Evolutionary conservation across 1,140 invertebrate species (phyloP).

Genomic region (Grapholita molesta): DNA sequence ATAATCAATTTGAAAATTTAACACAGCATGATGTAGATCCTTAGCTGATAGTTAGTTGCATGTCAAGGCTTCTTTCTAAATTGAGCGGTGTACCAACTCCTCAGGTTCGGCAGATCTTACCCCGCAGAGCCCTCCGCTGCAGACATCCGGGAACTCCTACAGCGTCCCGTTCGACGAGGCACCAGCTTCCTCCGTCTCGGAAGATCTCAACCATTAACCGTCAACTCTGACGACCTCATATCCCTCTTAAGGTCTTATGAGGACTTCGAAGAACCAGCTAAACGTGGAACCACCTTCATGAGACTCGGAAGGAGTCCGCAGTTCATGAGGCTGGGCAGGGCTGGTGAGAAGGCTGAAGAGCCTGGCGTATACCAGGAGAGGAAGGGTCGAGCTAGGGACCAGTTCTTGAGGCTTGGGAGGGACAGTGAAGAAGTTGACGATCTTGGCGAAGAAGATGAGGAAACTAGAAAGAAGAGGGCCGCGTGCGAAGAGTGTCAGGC

Average conservation of each 20-base stretch:
- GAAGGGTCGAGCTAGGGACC: slow-evolving; percentile 59
- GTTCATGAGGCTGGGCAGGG: slow-evolving; percentile 63
- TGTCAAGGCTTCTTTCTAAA: slow-evolving; percentile 15
- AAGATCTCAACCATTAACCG: slow-evolving; percentile 52
- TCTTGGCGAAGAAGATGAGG: slow-evolving; percentile 38
- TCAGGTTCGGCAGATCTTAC: slow-evolving; percentile 65
- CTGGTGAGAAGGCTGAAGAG: slow-evolving; percentile 43
- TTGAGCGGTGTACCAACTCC: slow-evolving; percentile 17
- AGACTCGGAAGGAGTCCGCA: slow-evolving; percentile 58
- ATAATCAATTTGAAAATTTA: too few species aligned
- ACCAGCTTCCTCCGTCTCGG: slow-evolving; percentile 68
- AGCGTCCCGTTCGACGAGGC: slow-evolving; percentile 49
- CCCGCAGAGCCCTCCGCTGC: slow-evolving; percentile 58
- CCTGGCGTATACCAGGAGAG: slow-evolving; percentile 54
- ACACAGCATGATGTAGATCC: not conserved
- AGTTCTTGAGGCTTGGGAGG: slow-evolving; percentile 65
- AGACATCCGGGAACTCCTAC: slow-evolving; percentile 54
- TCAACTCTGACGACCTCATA: slow-evolving; percentile 60
- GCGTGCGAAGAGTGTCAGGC: slow-evolving; percentile 55
- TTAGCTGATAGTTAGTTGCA: not conserved
- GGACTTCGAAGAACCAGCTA: slow-evolving; percentile 54
- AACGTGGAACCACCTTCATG: slow-evolving; percentile 53
- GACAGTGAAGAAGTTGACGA: slow-evolving; percentile 59
- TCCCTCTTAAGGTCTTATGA: slow-evolving; percentile 55
- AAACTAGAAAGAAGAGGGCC: slow-evolving; percentile 50